Base-by-base conservation (phyloP, 2,888 invertebrate genomes). In the Thelaira solivaga region DNA sequence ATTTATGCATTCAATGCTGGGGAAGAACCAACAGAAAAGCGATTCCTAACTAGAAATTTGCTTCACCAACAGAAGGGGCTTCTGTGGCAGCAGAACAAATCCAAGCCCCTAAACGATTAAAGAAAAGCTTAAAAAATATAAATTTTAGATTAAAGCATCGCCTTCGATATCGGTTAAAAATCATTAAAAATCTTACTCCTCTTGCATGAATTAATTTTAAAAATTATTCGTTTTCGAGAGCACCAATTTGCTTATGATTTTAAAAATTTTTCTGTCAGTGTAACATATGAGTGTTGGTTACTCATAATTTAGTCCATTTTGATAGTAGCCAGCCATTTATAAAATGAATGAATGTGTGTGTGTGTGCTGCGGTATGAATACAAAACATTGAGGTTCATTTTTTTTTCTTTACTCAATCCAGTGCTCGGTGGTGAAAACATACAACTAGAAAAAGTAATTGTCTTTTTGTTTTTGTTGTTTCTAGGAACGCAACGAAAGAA, bases 361-460 rank as follows among this genome's bases (percentile, higher is more conserved):
- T 51, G 65, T 69, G 36, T 74, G 69, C 64, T 69, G 73, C 59
- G 45, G 49, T 43, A 61, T 55, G 53, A 59, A 22, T 51, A 18
- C 16, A 49, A 67, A 76, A 62, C n/a, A 24, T 64, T 64, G 43
- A 59, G 49, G 43, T 65, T n/a, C n/a, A n/a, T n/a, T 64, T 69
- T 71, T 67, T 53, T 13, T 13, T 47, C 20, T n/a, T 13, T 29
- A 57, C n/a, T n/a, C 51, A 72, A 61, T 57, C n/a, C n/a, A 36
- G 34, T 69, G 11, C 41, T 10, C 24, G 34, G 26, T 43, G 11
- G 11, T 16, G 8, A 31, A 3, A 34, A 39, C 18, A 22, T 2
- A 34, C 16, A 39, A 13, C 31, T 41, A 18, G 24, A 55, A 72
- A 29, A 55, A 64, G 62, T 62, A 62, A 69, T 68, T 36, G 39